Conservation (phyloP, 2,797 vertebrate genomes). For the Melanotaenia trifasciata region DNA sequence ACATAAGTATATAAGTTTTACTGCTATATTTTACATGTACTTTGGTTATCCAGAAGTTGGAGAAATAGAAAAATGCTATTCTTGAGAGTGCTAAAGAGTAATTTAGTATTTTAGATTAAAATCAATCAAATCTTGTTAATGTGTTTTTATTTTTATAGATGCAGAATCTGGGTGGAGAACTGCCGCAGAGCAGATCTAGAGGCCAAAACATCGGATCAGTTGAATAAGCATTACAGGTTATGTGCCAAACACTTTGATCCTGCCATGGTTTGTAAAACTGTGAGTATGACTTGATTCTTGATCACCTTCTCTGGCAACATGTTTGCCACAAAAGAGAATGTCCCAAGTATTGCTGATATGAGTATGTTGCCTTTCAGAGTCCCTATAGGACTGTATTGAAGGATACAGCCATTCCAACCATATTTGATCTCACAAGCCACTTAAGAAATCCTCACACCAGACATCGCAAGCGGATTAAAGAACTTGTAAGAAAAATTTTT, state of each 20-base stretch:
- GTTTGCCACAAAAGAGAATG: not conserved
- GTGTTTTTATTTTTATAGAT: conserved; percentile 78
- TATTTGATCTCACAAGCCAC: conserved; percentile 99
- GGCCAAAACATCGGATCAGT: conserved; percentile 95
- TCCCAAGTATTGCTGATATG: not conserved
- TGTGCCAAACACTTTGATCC: conserved; percentile 98
- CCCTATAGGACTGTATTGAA: conserved; percentile 95
- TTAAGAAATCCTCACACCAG: conserved; percentile 92
- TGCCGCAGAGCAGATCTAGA: conserved; percentile 96
- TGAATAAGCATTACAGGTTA: conserved; percentile 97
- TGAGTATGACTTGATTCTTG: conserved; percentile 75
- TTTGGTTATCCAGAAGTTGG: not conserved
- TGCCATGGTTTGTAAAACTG: conserved; percentile 96
- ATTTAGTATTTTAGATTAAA: not conserved
- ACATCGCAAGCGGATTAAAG: conserved; percentile 96
- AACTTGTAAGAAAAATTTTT: conserved; percentile 85
- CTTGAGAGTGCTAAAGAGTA: too few species aligned
- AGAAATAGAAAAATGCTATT: too few species aligned
- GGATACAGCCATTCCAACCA: conserved; percentile 97
- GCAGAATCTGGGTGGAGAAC: conserved; percentile 98
- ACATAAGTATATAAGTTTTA: too few species aligned
- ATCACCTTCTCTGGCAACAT: not conserved
- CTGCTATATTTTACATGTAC: not conserved
- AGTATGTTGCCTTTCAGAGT: conserved; percentile 83
- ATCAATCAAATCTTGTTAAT: not conserved